Conservation (phyloP, 1,140 invertebrate genomes). For the Ridgeia piscesae region DNA sequence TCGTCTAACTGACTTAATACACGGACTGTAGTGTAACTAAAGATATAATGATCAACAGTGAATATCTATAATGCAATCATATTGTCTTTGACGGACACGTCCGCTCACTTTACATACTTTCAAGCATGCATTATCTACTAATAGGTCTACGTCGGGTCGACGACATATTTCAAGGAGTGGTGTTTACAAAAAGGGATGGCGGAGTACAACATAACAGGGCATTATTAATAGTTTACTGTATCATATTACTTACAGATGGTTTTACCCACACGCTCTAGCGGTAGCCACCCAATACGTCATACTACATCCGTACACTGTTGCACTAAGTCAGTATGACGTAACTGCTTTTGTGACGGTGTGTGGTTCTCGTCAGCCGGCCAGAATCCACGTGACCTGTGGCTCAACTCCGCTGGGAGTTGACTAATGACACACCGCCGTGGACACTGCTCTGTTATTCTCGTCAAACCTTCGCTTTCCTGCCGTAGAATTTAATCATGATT, state of each 20-base stretch:
- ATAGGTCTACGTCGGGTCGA: no score
- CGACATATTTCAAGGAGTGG: no score
- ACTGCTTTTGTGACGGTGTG: no score
- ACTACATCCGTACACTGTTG: neutral
- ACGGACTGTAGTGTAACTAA: neutral
- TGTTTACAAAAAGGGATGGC: no score
- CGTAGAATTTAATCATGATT: neutral
- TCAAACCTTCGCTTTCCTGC: neutral
- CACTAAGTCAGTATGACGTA: neutral
- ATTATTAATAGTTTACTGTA: no score
- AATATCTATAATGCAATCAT: neutral
- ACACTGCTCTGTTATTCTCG: neutral
- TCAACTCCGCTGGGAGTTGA: neutral
- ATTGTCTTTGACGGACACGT: no score
- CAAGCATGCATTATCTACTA: no score
- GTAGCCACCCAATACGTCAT: neutral
- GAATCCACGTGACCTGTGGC: neutral
- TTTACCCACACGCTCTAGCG: neutral
- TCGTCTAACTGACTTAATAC: neutral
- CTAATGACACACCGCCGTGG: neutral
- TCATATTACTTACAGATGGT: neutral
- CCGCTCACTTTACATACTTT: no score
- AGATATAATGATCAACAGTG: neutral
- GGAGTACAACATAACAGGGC: no score
- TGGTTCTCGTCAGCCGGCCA: no score